Evolutionary conservation across 2,888 invertebrate genomes (phyloP).

Genomic region (Agriopis marginaria): DNA sequence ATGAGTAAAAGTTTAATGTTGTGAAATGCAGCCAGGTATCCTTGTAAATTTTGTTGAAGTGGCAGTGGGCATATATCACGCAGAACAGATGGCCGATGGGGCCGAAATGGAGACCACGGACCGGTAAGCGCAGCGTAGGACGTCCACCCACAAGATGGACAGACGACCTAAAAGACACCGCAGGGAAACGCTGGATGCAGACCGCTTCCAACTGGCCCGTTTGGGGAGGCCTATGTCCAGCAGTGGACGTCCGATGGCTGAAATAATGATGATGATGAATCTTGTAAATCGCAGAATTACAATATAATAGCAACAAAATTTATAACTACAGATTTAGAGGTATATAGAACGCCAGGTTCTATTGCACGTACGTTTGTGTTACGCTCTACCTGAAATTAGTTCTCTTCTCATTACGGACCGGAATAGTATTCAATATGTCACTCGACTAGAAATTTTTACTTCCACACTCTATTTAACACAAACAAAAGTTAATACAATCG

Average conservation of each 20-base stretch:
- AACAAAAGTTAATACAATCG: conserved; percentile 17
- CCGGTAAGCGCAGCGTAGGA: no score
- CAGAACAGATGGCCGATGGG: no score
- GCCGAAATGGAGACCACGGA: no score
- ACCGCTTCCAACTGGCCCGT: no score
- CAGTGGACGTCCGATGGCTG: no score
- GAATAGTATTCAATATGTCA: conserved; percentile 55
- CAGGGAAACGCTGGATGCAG: no score
- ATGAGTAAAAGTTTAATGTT: background rate
- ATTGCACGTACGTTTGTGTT: background rate
- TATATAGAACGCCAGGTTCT: background rate
- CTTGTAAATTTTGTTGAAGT: background rate
- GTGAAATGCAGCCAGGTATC: background rate
- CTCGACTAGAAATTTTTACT: conserved; percentile 34
- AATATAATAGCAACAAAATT: background rate
- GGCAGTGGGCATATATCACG: no score
- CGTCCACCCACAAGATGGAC: no score
- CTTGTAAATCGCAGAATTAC: background rate
- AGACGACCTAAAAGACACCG: no score
- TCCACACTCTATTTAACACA: conserved; percentile 21
- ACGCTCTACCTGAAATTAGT: background rate
- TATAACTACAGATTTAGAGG: background rate
- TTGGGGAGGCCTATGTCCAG: no score
- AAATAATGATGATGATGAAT: background rate
- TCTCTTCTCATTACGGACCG: conserved; percentile 38